Conservation (phyloP, 2,797 vertebrate species). For the Loriculus beryllinus region DNA sequence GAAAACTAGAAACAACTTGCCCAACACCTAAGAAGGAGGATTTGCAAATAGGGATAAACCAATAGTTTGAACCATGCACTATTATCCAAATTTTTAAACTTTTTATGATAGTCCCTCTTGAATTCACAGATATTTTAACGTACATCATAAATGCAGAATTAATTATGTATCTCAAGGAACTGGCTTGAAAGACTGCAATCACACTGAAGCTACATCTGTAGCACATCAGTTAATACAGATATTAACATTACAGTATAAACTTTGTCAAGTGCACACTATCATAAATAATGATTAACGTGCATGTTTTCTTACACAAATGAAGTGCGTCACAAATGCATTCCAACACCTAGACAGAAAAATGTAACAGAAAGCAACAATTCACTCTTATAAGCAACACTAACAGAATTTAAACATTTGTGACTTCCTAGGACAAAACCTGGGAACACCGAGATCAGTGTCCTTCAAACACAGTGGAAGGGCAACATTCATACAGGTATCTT, state of each 20-base stretch:
- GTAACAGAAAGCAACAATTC: neutral
- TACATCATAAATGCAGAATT: neutral
- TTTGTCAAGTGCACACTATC: neutral
- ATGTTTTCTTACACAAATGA: neutral
- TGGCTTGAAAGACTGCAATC: neutral
- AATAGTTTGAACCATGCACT: no score
- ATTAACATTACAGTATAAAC: neutral
- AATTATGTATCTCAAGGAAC: neutral
- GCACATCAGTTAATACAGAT: neutral
- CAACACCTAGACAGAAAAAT: neutral
- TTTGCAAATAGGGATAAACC: no score
- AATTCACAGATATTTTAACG: constrained; percentile 9
- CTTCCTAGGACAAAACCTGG: neutral
- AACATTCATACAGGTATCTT: neutral
- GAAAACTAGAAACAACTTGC: constrained; percentile 10
- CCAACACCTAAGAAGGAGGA: neutral
- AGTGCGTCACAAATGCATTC: neutral
- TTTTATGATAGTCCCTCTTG: neutral
- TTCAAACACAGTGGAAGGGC: neutral
- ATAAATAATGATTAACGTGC: neutral
- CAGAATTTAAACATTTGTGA: neutral
- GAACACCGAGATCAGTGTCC: neutral
- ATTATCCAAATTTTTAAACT: neutral
- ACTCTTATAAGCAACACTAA: neutral
- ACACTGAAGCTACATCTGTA: neutral